These are phyloP conservation scores for Capreolus pygargus DNA, from an alignment of 2,113 vertebrate genomes.

Conservation along the genomic window DNA sequence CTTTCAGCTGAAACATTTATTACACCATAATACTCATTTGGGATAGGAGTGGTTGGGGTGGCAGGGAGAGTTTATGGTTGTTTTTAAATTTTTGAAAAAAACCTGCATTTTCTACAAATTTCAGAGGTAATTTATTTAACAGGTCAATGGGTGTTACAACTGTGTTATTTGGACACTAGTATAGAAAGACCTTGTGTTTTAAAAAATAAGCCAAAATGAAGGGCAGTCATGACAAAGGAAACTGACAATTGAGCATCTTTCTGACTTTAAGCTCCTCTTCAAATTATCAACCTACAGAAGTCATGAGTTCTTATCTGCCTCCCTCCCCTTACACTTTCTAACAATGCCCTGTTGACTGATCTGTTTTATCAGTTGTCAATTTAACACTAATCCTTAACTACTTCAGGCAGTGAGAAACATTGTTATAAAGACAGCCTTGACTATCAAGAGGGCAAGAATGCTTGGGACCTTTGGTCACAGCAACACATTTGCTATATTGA, in stretches of 20 bases:
- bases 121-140: conserved; percentile 8
- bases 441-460: conserved; percentile 9
- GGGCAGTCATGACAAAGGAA: background rate
- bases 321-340: background rate
- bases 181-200: background rate
- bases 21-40: background rate
- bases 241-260: background rate
- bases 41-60: background rate
- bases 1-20: background rate
- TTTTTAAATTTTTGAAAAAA: conserved; percentile 15
- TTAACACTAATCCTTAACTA: conserved; percentile 19
- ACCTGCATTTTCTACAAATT: background rate
- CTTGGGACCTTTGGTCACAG: background rate
- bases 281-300: background rate
- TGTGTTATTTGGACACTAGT: background rate
- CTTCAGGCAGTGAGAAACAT: background rate
- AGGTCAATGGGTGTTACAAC: background rate
- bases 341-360: background rate
- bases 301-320: background rate
- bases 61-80: background rate
- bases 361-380: background rate
- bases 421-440: conserved; percentile 3
- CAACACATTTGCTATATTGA: conserved; percentile 3
- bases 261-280: background rate
- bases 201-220: conserved; percentile 2